Evolutionary conservation across 2,888 invertebrate species (phyloP).

Genomic region (Scrobipalpa atriplicella): DNA sequence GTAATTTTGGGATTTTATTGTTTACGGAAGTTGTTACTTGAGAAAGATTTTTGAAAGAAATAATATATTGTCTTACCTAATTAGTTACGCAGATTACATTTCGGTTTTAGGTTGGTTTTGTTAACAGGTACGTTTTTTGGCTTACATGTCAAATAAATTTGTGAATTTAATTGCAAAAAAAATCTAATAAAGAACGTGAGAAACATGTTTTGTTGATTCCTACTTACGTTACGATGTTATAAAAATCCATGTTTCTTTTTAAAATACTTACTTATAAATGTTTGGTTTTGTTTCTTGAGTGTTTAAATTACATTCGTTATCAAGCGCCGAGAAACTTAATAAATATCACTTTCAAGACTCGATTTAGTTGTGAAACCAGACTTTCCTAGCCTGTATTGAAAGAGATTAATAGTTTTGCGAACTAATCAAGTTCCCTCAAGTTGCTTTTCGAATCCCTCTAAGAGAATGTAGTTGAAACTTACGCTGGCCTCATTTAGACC

Average conservation of each 20-base stretch:
- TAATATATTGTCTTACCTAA: not conserved
- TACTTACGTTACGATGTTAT: no score
- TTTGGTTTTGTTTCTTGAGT: not conserved
- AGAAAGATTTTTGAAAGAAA: not conserved
- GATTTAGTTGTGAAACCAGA: conserved; percentile 37
- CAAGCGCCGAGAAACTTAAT: conserved; percentile 26
- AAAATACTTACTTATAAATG: no score
- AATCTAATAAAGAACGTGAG: no score
- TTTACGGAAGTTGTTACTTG: not conserved
- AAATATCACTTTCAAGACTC: conserved; percentile 37
- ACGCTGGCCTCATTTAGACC: conserved; percentile 11
- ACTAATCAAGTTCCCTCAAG: conserved; percentile 41
- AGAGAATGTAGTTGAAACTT: conserved; percentile 29
- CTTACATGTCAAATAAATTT: no score
- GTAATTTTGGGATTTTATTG: not conserved
- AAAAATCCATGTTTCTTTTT: no score
- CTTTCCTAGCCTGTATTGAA: conserved; percentile 45
- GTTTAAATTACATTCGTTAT: not conserved
- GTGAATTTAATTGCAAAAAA: no score
- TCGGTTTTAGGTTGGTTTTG: no score
- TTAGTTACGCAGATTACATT: not conserved
- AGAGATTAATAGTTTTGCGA: conserved; percentile 52
- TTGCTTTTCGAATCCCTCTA: conserved; percentile 31
- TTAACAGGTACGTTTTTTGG: no score
- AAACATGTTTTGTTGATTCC: no score